These are phyloP conservation scores for Corythornis cristatus DNA, from an alignment of 2,113 vertebrate species.

Conservation along the genomic window DNA sequence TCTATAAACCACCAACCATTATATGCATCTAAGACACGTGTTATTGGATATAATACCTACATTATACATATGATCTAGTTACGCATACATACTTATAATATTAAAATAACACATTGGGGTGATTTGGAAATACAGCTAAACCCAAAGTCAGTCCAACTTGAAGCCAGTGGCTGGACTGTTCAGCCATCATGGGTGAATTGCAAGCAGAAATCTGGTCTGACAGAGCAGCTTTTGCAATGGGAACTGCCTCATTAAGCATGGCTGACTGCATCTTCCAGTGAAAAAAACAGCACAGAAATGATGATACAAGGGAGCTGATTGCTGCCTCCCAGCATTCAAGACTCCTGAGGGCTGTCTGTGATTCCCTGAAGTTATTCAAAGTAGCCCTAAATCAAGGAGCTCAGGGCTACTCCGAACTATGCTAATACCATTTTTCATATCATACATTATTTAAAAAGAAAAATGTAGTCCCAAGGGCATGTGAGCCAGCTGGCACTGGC, in stretches of 20 bases:
- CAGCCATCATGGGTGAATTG: background rate
- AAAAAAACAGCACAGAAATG: background rate
- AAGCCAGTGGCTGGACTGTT: background rate
- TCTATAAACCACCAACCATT: background rate
- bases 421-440: background rate
- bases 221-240: background rate
- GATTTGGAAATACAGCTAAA: background rate
- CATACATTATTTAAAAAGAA: background rate
- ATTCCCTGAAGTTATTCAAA: background rate
- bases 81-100: background rate
- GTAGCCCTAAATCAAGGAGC: background rate
- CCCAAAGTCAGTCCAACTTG: background rate
- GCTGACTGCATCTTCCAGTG: fast-evolving
- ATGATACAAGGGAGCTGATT: background rate
- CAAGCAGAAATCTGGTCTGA: background rate
- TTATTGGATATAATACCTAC: background rate
- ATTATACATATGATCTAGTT: background rate
- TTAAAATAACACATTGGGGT: background rate
- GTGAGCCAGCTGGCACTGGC: background rate
- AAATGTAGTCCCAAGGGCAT: background rate
- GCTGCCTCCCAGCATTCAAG: background rate
- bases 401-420: background rate
- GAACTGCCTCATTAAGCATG: background rate
- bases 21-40: background rate
- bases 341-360: background rate